Evolutionary conservation across 2,888 invertebrate species (phyloP).

Genomic region (Platypus cylindrus): DNA sequence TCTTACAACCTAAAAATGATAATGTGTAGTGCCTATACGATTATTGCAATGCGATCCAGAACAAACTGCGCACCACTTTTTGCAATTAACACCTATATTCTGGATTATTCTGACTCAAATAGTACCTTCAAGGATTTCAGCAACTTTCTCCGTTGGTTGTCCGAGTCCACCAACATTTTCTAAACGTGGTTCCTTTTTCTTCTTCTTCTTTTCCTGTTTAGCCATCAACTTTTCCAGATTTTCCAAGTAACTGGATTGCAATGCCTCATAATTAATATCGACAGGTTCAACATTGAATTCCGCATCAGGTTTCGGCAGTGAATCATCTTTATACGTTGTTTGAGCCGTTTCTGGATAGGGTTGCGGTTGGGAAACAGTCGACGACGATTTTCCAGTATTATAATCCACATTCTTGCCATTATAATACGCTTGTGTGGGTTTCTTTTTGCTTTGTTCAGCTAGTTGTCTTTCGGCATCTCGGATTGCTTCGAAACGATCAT

Average conservation of each 20-base stretch:
- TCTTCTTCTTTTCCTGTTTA: constrained; percentile 33
- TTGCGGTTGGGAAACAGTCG: constrained; percentile 22
- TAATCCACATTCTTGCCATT: constrained; percentile 20
- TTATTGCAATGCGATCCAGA: too few relatives aligned
- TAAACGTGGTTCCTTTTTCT: constrained; percentile 14
- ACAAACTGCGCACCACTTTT: too few relatives aligned
- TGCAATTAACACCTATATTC: too few relatives aligned
- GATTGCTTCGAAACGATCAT: constrained; percentile 13
- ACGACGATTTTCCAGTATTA: constrained; percentile 24
- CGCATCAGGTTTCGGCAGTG: constrained; percentile 29
- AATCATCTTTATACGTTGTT: too few relatives aligned
- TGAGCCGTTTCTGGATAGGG: constrained; percentile 15
- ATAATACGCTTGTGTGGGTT: constrained; percentile 5
- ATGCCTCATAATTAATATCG: constrained; percentile 14
- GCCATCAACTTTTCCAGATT: constrained; percentile 18
- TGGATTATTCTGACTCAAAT: too few relatives aligned
- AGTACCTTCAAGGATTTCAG: constrained; percentile 24
- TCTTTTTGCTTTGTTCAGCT: constrained; percentile 16
- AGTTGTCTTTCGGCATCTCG: constrained; percentile 16
- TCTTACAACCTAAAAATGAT: constrained; percentile 45
- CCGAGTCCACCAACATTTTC: constrained; percentile 13
- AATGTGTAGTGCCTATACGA: too few relatives aligned
- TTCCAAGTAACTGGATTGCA: constrained; percentile 21
- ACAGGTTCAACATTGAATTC: constrained; percentile 31
- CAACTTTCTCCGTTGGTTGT: constrained; percentile 21